Conservation (phyloP, 2,888 invertebrate genomes). For the Calameuta filiformis region DNA sequence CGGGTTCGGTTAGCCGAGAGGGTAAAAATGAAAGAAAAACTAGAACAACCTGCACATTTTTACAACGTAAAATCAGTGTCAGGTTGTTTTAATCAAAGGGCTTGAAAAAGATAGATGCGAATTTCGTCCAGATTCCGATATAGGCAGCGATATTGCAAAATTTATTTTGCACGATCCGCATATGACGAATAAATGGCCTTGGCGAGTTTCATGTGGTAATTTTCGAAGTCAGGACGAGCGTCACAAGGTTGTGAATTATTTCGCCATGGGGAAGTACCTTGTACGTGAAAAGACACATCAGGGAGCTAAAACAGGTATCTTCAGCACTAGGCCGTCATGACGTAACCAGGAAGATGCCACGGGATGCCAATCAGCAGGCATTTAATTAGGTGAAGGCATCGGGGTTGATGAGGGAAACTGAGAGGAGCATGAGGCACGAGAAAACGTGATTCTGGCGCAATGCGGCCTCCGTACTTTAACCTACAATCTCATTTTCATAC, state of each 20-base stretch:
- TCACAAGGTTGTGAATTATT: background rate
- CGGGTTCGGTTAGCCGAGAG: background rate
- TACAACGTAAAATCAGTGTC: background rate
- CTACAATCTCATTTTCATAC: background rate
- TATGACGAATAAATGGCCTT: background rate
- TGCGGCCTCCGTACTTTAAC: conserved; percentile 5
- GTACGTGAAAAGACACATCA: background rate
- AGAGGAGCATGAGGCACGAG: conserved; percentile 20
- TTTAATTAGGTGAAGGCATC: conserved; percentile 41
- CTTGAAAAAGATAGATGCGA: background rate
- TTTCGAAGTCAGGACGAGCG: background rate
- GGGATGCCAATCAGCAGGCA: conserved; percentile 38
- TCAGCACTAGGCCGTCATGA: background rate
- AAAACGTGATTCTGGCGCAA: conserved; percentile 14
- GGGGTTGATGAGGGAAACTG: conserved; percentile 33
- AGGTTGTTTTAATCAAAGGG: background rate
- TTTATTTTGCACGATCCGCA: background rate
- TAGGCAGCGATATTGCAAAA: background rate
- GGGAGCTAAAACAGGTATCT: background rate
- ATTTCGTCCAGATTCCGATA: background rate
- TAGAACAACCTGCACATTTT: background rate
- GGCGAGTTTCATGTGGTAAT: background rate
- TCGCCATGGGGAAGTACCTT: background rate
- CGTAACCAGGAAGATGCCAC: background rate
- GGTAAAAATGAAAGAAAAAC: background rate